Evolutionary conservation across 1,140 invertebrate genomes (phyloP).

Genomic region (Psix sp.): DNA sequence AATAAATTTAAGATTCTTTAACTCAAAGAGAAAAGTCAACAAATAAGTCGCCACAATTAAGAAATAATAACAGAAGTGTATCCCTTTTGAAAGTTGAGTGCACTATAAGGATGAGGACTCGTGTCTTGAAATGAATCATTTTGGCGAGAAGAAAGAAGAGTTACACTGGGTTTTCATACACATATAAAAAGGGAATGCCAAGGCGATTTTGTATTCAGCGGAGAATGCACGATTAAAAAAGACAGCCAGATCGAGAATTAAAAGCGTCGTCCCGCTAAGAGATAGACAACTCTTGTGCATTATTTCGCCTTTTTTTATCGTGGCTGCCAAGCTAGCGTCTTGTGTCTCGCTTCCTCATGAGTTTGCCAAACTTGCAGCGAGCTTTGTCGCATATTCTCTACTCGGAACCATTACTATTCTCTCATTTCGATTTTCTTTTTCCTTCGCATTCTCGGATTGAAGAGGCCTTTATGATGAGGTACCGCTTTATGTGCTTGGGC

Average conservation of each 20-base stretch:
- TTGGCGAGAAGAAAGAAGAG: slow-evolving; percentile 49
- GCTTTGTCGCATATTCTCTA: not conserved
- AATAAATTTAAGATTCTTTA: slow-evolving; percentile 29
- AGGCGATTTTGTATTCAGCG: slow-evolving; percentile 45
- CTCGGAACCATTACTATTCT: slow-evolving; percentile 59
- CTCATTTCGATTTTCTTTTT: slow-evolving; percentile 65
- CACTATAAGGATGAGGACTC: slow-evolving; percentile 14
- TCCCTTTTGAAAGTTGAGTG: slow-evolving; percentile 14
- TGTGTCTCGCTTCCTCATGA: slow-evolving; percentile 16
- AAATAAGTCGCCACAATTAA: slow-evolving; percentile 13
- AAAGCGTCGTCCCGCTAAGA: slow-evolving; percentile 70
- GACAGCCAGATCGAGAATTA: slow-evolving; percentile 66
- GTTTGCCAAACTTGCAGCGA: not conserved
- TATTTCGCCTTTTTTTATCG: slow-evolving; percentile 53
- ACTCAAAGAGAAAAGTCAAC: slow-evolving; percentile 9
- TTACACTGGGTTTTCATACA: slow-evolving; percentile 21
- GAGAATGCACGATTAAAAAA: slow-evolving; percentile 67
- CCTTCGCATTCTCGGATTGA: slow-evolving; percentile 64
- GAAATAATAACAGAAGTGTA: slow-evolving; percentile 21
- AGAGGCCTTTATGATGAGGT: slow-evolving; percentile 68
- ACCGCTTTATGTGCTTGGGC: slow-evolving; percentile 66
- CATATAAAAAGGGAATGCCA: slow-evolving; percentile 21
- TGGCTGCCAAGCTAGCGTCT: slow-evolving; percentile 38
- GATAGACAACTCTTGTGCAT: slow-evolving; percentile 68
- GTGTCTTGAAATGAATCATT: slow-evolving; percentile 49